Evolutionary conservation across 1,140 invertebrate species (phyloP), one percentile per base, ranked within the genome.

Genomic region (Leptinotarsa defecta): DNA sequence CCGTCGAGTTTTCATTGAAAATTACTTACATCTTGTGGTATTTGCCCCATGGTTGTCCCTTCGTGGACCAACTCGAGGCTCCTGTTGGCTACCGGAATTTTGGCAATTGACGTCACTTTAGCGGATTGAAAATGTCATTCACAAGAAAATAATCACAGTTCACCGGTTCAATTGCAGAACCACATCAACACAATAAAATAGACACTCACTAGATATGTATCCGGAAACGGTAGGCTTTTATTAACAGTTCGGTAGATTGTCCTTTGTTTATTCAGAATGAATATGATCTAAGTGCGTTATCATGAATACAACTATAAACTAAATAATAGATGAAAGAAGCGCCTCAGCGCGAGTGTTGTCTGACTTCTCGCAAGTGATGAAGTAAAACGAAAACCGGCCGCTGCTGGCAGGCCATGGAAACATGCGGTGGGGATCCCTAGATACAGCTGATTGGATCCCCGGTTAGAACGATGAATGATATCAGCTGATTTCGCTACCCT

Each of bases 31-130:
- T 89, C 86, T 79, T 87, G 86, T 76, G 85, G 86, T 79, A 88
- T 88, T 81, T 89, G 88, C 81, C 88, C 88, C 88, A 89, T 89
- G 74, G 83, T 88, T 81, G 81, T 85, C 78, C 85, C 86, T 83
- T 83, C 85, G 74, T 85, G 86, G 79, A 84, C 85, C 78, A 83
- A 82, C 78, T 85, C 80, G 74, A 84, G 84, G 77, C 81, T 81
- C 77, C 86, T 84, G 81, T 86, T 84, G 76, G 87, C 86, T 78
- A 89, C 86, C 80, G 87, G 87, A 88, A 88, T 88, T 85, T 88
- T 88, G 85, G 75, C 74, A 67, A 74, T 70, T 72, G 57, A 73
- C 24, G 34, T 73, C 71, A 73, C 71, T 49, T 68, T 48, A 24
- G 48, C 52, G 15, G 74, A 61, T 64, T 24, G 22, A 34, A 49